A percentile compares a stretch with the other conserved stretches of the same genome.
Conservation (phyloP, 2,888 invertebrate species). For the Scrobipalpa costella region DNA sequence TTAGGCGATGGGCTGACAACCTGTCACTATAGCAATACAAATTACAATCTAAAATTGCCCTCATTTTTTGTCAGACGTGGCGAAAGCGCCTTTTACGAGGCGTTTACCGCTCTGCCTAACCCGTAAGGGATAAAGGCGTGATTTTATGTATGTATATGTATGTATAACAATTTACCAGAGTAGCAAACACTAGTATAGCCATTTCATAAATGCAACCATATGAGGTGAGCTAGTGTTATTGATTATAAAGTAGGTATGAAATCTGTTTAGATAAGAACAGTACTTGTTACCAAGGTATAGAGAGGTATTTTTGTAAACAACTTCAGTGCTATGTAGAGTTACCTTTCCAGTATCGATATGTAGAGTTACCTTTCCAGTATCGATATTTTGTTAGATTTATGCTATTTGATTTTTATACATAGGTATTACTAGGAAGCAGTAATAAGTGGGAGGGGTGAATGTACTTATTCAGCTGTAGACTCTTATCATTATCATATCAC, state of each 20-base stretch:
- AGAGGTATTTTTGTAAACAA: slow-evolving; percentile 12
- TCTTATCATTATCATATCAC: slow-evolving; percentile 3
- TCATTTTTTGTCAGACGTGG: no score
- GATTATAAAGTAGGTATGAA: slow-evolving; percentile 17
- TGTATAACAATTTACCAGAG: background rate
- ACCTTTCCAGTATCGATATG: no score
- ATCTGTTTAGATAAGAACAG: slow-evolving; percentile 15
- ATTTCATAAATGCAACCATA: slow-evolving; percentile 3
- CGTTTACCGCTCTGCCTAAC: no score
- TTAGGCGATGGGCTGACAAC: no score
- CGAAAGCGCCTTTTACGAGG: no score
- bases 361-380: no score
- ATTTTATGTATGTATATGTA: no score
- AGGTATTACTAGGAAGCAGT: background rate
- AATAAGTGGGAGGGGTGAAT: background rate
- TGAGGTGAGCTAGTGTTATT: slow-evolving; percentile 6
- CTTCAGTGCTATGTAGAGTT: background rate
- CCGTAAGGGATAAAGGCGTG: no score
- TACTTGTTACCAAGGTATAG: slow-evolving; percentile 34
- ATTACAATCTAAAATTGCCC: no score
- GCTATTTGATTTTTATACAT: background rate
- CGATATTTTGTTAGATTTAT: background rate
- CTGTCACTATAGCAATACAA: no score
- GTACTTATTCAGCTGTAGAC: background rate
- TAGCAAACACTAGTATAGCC: background rate